phyloP scores from a whole-genome alignment of 2,113 vertebrate species.

The Haliaeetus leucogaster region DNA sequence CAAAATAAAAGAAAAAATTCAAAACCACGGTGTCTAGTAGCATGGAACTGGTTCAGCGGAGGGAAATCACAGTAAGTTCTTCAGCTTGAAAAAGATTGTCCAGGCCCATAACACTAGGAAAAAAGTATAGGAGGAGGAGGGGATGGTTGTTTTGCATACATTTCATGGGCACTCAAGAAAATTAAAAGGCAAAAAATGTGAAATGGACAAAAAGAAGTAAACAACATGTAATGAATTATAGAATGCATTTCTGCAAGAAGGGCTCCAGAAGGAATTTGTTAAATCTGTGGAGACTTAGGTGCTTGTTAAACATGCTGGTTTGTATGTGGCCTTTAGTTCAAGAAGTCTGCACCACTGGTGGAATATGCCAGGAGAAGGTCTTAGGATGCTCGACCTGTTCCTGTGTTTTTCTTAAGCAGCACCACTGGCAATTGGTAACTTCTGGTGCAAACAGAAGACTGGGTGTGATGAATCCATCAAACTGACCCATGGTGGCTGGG shows the following conservation, averaged over 20 bases:
- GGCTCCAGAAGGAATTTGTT: background rate
- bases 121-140: background rate
- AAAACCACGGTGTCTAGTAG: background rate
- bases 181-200: background rate
- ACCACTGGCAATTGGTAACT: background rate
- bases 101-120: background rate
- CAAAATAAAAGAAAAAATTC: background rate
- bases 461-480: background rate
- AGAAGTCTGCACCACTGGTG: background rate
- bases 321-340: background rate
- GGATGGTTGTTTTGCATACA: background rate
- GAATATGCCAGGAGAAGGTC: background rate
- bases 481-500: fast-evolving
- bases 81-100: background rate
- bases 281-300: background rate
- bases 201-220: background rate
- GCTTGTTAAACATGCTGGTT: background rate
- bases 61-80: background rate
- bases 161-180: background rate
- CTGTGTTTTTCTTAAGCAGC: background rate
- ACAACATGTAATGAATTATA: background rate
- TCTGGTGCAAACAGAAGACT: background rate
- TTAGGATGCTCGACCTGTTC: background rate
- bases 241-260: background rate
- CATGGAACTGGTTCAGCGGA: background rate